Percentiles rank a stretch among this genome's conserved stretches.
Evolutionary conservation across 2,113 vertebrate species (phyloP).

Genomic region (Lophotis ruficrista): DNA sequence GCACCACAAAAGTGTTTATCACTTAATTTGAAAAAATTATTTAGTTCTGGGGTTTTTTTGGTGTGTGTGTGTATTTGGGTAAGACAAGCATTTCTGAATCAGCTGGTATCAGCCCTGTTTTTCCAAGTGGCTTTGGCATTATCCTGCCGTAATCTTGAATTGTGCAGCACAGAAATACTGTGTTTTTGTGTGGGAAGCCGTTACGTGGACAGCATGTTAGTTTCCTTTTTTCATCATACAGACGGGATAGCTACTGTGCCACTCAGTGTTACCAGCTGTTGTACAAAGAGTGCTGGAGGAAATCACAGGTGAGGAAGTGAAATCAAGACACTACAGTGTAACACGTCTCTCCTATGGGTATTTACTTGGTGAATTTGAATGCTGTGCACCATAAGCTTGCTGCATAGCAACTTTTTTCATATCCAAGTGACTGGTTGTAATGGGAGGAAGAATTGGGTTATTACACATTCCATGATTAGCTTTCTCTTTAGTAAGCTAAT

Average conservation of each 20-base stretch:
- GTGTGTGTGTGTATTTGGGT: not conserved
- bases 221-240: not conserved
- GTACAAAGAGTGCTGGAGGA: not conserved
- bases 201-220: not conserved
- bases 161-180: not conserved
- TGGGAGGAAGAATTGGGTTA: not conserved
- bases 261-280: fast-evolving
- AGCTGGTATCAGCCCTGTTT: not conserved
- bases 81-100: not conserved
- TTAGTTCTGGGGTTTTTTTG: fast-evolving
- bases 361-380: not conserved
- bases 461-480: not conserved
- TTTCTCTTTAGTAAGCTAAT: not conserved
- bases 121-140: not conserved
- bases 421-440: not conserved
- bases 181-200: not conserved
- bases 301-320: not conserved
- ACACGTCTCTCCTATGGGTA: fast-evolving
- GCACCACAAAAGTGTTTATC: not conserved
- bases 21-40: not conserved
- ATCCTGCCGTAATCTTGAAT: not conserved
- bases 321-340: not conserved
- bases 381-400: not conserved
- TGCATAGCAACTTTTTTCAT: not conserved
- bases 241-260: not conserved